phyloP scores from a whole-genome alignment of 2,797 vertebrate species.

The Scyliorhinus canicula region DNA sequence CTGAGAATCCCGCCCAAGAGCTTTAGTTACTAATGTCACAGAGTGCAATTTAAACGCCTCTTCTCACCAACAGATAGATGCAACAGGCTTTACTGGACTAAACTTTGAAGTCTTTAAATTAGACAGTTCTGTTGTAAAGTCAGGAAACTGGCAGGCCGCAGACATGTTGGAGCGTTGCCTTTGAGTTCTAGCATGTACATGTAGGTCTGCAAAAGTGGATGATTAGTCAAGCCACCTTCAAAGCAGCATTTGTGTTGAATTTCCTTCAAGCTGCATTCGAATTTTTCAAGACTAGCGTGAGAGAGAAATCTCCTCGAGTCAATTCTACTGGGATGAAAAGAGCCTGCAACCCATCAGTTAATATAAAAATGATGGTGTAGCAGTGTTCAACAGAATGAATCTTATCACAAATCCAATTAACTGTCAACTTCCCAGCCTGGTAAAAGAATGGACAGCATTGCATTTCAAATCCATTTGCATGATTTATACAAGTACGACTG shows the following conservation, averaged over 20 bases:
- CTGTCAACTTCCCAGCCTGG: constrained; percentile 52
- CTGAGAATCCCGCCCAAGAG: no score
- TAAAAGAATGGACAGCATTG: constrained; percentile 60
- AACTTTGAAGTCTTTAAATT: background rate
- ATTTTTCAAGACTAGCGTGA: background rate
- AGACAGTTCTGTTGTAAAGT: background rate
- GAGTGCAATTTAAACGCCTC: background rate
- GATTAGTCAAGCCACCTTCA: background rate
- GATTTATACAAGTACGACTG: constrained; percentile 69
- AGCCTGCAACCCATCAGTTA: constrained; percentile 16
- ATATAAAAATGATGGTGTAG: constrained; percentile 42
- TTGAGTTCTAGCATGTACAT: background rate
- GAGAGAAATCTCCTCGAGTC: background rate
- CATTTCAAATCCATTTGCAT: constrained; percentile 69
- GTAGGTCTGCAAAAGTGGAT: background rate
- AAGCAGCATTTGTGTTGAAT: background rate
- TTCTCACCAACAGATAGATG: background rate
- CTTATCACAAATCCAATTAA: constrained; percentile 59
- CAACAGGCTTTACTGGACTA: background rate
- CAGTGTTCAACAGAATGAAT: constrained; percentile 45
- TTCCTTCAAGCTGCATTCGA: background rate
- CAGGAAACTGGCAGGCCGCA: background rate
- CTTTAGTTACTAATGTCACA: background rate
- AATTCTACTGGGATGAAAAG: background rate
- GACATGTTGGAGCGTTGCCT: no score